Percentiles rank a stretch among this genome's conserved stretches.
phyloP scores from a whole-genome alignment of 92 coral and sea anemone species.

The Epizoanthus scotinus region DNA sequence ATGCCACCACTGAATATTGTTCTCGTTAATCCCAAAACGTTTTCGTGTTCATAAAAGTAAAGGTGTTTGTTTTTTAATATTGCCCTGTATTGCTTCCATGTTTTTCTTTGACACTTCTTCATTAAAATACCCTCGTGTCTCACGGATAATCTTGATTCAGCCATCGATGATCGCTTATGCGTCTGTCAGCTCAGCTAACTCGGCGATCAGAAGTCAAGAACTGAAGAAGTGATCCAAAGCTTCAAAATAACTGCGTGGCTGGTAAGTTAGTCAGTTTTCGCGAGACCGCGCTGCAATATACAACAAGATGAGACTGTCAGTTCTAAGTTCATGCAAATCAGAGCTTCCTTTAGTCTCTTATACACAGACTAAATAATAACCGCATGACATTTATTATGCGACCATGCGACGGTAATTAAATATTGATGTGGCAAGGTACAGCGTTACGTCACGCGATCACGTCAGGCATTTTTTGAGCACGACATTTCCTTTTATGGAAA shows the following conservation, averaged over 20 bases:
- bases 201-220: neutral
- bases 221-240: too few species aligned
- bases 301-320: too few species aligned
- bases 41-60: slow-evolving; percentile 52
- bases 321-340: too few species aligned
- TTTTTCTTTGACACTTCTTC: slow-evolving; percentile 73
- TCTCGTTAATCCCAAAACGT: slow-evolving; percentile 13
- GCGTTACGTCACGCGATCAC: neutral
- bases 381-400: neutral
- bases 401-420: slow-evolving; percentile 21
- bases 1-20: slow-evolving; percentile 64
- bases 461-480: neutral
- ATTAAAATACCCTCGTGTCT: slow-evolving; percentile 52
- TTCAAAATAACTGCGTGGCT: too few species aligned
- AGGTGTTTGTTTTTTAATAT: slow-evolving; percentile 53
- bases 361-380: too few species aligned
- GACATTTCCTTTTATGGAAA: too few species aligned
- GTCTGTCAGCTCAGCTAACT: neutral
- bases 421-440: slow-evolving; percentile 6
- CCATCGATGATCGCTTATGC: neutral
- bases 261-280: too few species aligned
- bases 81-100: slow-evolving; percentile 79
- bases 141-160: neutral
- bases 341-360: too few species aligned
- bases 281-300: too few species aligned